Conservation (phyloP, 92 coral and sea anemone species). For the Metridium senile region DNA sequence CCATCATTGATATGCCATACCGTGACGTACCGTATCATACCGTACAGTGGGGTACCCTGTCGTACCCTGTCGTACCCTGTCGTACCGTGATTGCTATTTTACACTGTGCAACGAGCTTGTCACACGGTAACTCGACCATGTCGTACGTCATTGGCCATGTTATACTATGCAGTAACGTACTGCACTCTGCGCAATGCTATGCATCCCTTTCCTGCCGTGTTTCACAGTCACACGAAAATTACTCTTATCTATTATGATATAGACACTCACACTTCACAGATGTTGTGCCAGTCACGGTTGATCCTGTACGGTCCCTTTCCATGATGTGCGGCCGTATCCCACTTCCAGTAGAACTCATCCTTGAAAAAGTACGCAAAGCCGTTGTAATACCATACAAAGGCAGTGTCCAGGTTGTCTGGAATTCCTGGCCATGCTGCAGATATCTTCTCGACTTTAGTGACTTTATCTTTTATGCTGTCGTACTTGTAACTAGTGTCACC, state of each 20-base stretch:
- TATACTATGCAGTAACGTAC: too few relatives aligned
- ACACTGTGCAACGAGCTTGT: too few relatives aligned
- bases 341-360: constrained; percentile 50
- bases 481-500: constrained; percentile 61
- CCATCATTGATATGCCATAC: too few relatives aligned
- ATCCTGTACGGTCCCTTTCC: constrained; percentile 23
- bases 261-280: constrained; percentile 37
- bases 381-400: constrained; percentile 56
- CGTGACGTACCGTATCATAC: too few relatives aligned
- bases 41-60: too few relatives aligned
- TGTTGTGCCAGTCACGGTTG: constrained; percentile 24
- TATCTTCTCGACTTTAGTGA: constrained; percentile 45
- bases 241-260: not conserved
- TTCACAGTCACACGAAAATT: not conserved
- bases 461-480: constrained; percentile 47
- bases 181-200: not conserved
- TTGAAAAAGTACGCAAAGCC: constrained; percentile 62
- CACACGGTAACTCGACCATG: too few relatives aligned
- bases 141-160: too few relatives aligned
- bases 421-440: constrained; percentile 54
- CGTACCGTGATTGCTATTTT: too few relatives aligned
- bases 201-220: not conserved
- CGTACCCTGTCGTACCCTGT: too few relatives aligned
- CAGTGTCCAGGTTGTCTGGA: constrained; percentile 66
- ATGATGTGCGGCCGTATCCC: constrained; percentile 2